These are phyloP conservation scores for Stylophora pistillata DNA, from an alignment of 64 coral and sea anemone genomes.

Conservation along the genomic window DNA sequence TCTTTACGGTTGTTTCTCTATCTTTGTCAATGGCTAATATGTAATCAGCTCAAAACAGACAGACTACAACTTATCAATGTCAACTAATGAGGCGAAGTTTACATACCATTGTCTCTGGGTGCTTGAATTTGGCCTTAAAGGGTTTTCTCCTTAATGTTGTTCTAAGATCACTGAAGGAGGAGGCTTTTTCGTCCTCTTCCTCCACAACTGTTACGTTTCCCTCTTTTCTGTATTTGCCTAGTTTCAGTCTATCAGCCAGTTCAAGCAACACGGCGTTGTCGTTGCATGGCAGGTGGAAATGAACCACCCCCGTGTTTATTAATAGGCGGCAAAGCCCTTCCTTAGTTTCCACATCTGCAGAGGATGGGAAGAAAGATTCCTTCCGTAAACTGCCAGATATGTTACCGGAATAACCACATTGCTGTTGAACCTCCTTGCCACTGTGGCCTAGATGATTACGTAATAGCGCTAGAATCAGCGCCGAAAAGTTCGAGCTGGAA, in stretches of 20 bases:
- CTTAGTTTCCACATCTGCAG: constrained; percentile 29
- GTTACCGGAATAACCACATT: background rate
- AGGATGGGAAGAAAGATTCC: background rate
- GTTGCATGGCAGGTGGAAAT: constrained; percentile 7
- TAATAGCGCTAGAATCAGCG: too few species aligned
- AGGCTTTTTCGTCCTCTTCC: background rate
- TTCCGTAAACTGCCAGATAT: background rate
- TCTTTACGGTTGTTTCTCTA: too few species aligned
- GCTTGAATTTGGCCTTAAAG: constrained; percentile 31
- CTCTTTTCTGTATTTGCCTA: background rate
- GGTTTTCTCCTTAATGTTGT: background rate
- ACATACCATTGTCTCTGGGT: constrained; percentile 16
- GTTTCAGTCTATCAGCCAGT: constrained; percentile 13
- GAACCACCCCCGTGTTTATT: constrained; percentile 26
- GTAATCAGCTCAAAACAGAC: too few species aligned
- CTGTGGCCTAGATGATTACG: too few species aligned
- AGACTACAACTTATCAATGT: background rate
- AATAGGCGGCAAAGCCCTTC: constrained; percentile 27
- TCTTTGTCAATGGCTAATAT: too few species aligned
- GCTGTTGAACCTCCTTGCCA: too few species aligned
- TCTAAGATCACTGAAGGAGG: background rate
- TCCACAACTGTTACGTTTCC: background rate
- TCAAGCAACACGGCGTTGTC: constrained; percentile 53
- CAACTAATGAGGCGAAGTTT: background rate
- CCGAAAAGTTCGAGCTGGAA: too few species aligned